A percentile compares a stretch with the other conserved stretches of the same genome.
These are phyloP conservation scores for Ambastaia sidthimunki DNA, from an alignment of 2,797 vertebrate species.

Conservation along the genomic window DNA sequence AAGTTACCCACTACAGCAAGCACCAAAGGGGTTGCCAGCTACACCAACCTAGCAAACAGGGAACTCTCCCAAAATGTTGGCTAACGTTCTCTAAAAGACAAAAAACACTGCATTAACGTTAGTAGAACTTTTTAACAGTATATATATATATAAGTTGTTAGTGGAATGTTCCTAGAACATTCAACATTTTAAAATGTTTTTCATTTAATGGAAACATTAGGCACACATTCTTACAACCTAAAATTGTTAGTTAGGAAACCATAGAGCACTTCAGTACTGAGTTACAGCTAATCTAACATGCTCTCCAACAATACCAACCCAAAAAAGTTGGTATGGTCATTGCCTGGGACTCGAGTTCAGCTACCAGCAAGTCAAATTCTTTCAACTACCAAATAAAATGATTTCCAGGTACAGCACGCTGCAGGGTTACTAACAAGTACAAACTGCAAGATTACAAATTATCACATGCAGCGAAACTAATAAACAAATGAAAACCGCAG, in stretches of 20 bases:
- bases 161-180: too few species aligned
- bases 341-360: background rate
- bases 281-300: slow-evolving; percentile 14
- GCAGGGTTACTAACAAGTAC: slow-evolving; percentile 4
- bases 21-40: slow-evolving; percentile 53
- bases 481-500: slow-evolving; percentile 8
- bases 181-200: too few species aligned
- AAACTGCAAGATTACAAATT: slow-evolving; percentile 31
- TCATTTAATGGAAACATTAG: too few species aligned
- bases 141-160: too few species aligned
- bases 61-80: too few species aligned
- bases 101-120: too few species aligned
- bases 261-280: slow-evolving; percentile 45
- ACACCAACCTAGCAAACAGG: slow-evolving; percentile 15
- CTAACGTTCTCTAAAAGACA: too few species aligned
- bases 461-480: slow-evolving; percentile 7
- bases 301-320: background rate
- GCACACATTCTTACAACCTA: too few species aligned
- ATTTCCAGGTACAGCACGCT: slow-evolving; percentile 11
- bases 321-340: background rate
- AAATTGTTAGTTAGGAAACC: slow-evolving; percentile 15
- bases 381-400: background rate
- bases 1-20: slow-evolving; percentile 57
- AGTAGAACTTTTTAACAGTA: too few species aligned
- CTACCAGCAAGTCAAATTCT: background rate